phyloP scores from a whole-genome alignment of 2,888 invertebrate genomes.

The Latrodectus elegans region DNA sequence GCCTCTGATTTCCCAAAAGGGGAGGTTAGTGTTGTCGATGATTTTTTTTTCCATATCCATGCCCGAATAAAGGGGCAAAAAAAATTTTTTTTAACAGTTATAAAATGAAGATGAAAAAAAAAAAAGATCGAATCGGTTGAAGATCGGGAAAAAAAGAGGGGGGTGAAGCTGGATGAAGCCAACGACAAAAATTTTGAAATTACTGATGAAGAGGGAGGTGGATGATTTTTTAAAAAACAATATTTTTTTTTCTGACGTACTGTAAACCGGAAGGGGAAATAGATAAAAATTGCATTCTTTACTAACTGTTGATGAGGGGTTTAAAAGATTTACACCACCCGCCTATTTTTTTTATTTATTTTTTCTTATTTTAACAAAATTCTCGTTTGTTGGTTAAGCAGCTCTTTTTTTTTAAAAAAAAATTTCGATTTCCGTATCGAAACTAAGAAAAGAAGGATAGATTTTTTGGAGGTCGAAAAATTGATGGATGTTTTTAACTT shows the following conservation, averaged over 20 bases:
- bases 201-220: background rate
- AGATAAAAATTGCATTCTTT: constrained; percentile 7
- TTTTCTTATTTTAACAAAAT: background rate
- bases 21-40: constrained; percentile 2
- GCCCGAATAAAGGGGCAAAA: background rate
- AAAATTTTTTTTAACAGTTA: constrained; percentile 26
- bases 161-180: constrained; percentile 9
- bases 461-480: background rate
- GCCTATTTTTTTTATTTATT: background rate
- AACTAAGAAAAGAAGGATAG: background rate
- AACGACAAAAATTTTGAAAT: constrained; percentile 2
- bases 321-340: background rate
- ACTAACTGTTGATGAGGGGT: background rate
- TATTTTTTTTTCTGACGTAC: constrained; percentile 21
- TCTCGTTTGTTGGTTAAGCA: background rate
- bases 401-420: background rate
- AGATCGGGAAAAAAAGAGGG: background rate
- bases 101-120: constrained; percentile 9
- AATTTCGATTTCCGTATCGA: background rate
- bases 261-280: constrained; percentile 43
- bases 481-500: background rate
- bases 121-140: constrained; percentile 14
- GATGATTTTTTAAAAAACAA: constrained; percentile 1
- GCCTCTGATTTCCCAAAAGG: constrained; percentile 21
- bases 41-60: constrained; percentile 9